These are phyloP conservation scores for Cataglyphis livida DNA, from an alignment of 2,888 invertebrate genomes.

Conservation along the genomic window DNA sequence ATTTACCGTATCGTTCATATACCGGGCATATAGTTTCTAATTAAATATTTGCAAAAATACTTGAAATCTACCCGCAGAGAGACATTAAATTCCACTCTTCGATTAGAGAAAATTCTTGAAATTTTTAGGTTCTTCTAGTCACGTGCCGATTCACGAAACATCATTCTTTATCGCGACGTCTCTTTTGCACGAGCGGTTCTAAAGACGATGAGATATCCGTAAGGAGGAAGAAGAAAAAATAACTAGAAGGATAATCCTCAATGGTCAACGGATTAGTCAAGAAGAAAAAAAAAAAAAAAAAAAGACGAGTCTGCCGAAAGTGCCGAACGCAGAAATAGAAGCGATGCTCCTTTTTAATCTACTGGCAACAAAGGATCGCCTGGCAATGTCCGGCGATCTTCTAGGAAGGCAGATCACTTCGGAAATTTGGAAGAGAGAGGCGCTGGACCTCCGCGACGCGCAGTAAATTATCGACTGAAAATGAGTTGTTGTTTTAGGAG, in stretches of 20 bases:
- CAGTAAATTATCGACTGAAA: slow-evolving; percentile 66
- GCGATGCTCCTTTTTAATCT: slow-evolving; percentile 66
- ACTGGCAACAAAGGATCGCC: slow-evolving; percentile 66
- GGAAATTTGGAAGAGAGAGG: slow-evolving; percentile 54
- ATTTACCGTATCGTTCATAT: background rate
- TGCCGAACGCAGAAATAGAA: slow-evolving; percentile 31
- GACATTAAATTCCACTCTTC: background rate
- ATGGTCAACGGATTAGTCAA: slow-evolving; percentile 15
- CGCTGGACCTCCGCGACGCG: slow-evolving; percentile 22
- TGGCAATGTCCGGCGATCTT: slow-evolving; percentile 58
- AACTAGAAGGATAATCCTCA: slow-evolving; percentile 51
- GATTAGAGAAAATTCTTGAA: background rate
- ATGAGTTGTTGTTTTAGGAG: slow-evolving; percentile 70
- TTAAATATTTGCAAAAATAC: background rate
- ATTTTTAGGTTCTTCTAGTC: background rate
- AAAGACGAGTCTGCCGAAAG: slow-evolving; percentile 21
- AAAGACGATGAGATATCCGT: slow-evolving; percentile 41
- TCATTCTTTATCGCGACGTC: slow-evolving; percentile 51
- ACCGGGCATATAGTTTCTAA: too few relatives aligned
- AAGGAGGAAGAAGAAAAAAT: slow-evolving; percentile 37
- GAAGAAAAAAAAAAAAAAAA: background rate
- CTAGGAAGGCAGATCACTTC: slow-evolving; percentile 58
- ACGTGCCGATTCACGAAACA: slow-evolving; percentile 9
- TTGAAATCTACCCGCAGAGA: background rate
- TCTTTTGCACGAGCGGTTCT: slow-evolving; percentile 36